Evolutionary conservation across 1,140 invertebrate species (phyloP).

Genomic region (Pseudomyrmex cubaensis): DNA sequence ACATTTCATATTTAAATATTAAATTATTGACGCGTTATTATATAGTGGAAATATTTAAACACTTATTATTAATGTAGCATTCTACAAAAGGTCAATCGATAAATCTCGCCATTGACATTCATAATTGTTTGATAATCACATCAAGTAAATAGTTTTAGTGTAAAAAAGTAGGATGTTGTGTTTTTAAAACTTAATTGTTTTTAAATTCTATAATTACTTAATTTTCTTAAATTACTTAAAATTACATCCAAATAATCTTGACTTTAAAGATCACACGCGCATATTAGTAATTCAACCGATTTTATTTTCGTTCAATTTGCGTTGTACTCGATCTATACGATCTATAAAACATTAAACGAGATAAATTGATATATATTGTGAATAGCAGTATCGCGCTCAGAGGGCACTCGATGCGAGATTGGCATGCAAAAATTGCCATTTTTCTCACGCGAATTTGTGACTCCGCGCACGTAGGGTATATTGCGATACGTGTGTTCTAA

Average conservation of each 20-base stretch:
- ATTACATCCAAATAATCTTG: too few relatives aligned
- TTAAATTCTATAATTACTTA: too few relatives aligned
- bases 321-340: not conserved
- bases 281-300: not conserved
- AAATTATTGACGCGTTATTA: conserved; percentile 14
- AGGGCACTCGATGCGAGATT: conserved; percentile 2
- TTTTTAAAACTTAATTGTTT: too few relatives aligned
- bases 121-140: conserved; percentile 25
- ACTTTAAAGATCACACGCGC: not conserved
- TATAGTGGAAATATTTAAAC: conserved; percentile 16
- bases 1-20: conserved; percentile 27
- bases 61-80: not conserved
- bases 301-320: not conserved
- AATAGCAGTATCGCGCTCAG: not conserved
- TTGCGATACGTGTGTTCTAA: conserved; percentile 15
- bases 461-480: conserved; percentile 38
- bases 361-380: conserved; percentile 39
- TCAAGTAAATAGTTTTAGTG: too few relatives aligned
- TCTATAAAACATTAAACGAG: conserved; percentile 33
- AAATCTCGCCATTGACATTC: not conserved
- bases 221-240: too few relatives aligned
- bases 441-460: conserved; percentile 40
- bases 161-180: too few relatives aligned
- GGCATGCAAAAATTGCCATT: conserved; percentile 34
- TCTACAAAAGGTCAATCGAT: conserved; percentile 5